Evolutionary conservation across 1,140 invertebrate species (phyloP), one percentile per base, ranked within the genome.

Genomic region (Drosophila tsacasi): DNA sequence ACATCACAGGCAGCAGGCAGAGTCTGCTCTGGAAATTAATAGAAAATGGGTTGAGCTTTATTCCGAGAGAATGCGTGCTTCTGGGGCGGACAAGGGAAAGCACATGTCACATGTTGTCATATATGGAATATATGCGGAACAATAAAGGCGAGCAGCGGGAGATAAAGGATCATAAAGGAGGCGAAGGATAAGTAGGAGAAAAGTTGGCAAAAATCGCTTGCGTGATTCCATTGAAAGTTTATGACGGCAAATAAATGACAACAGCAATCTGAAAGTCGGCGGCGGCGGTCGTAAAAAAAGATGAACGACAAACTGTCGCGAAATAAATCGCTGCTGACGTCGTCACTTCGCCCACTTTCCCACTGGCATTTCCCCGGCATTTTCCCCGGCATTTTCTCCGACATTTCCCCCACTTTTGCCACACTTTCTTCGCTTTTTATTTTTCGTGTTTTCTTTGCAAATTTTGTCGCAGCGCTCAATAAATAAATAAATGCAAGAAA

Each of bases 301-400:
- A 87, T 87, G 84, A 89, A 89, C 76, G 84, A 75, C 84, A 78
- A 79, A 79, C 63, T 72, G 82, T 67, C 82, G 84, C 77, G 46
- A 81, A 84, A 89, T 87, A 83, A 87, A 87, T 87, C 77, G 83
- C 84, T 77, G 83, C 72, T 89, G 84, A 80, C 84, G 65, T 83
- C 59, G 78, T 65, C 62, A 60, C 67, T 30, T 44, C n/a, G 32
- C 25, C 47, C 42, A 57, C 54, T 57, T 57, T 57, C 21, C 35
- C 25, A 25, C 54, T 57, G 15, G 21, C 54, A 35, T 39, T 57
- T 35, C 37, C 37, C 57, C 42, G 32, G 32, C 32, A 35, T 32
- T 32, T 32, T 35, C 32, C 32, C 12, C 32, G 47, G 17, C 47
- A 15, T 27, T 49, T 47, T 19, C 46, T 21, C 46, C 46, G 12